phyloP scores from a whole-genome alignment of 2,888 invertebrate genomes.

The Sturmia bella region DNA sequence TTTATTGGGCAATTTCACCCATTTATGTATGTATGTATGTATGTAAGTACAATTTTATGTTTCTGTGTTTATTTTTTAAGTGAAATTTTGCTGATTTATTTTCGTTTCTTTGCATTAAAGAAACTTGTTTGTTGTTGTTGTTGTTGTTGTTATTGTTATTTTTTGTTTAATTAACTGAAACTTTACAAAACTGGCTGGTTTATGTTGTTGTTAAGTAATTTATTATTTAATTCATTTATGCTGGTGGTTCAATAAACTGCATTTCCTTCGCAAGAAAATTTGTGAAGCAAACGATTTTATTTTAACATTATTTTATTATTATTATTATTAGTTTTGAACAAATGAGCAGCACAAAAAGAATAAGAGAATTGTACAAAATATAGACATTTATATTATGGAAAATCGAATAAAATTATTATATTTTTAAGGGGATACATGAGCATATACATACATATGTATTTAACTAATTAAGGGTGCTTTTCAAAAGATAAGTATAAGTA shows the following conservation, averaged over 20 bases:
- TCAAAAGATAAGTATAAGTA: too few relatives aligned
- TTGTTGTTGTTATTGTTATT: slow-evolving; percentile 31
- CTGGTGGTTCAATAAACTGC: slow-evolving; percentile 60
- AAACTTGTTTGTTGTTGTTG: neutral
- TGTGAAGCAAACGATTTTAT: slow-evolving; percentile 38
- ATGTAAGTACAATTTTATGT: too few relatives aligned
- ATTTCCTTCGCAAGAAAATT: slow-evolving; percentile 62
- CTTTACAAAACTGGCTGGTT: slow-evolving; percentile 60
- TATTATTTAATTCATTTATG: neutral
- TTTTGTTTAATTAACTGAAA: slow-evolving; percentile 40
- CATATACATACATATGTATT: slow-evolving; percentile 7
- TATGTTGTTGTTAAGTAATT: slow-evolving; percentile 28
- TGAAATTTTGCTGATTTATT: slow-evolving; percentile 17
- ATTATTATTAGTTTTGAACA: slow-evolving; percentile 56
- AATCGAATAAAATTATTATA: neutral
- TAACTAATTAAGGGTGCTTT: too few relatives aligned
- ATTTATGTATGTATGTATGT: too few relatives aligned
- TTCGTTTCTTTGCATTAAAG: slow-evolving; percentile 3
- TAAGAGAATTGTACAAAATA: slow-evolving; percentile 48
- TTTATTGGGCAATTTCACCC: neutral
- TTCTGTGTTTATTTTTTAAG: too few relatives aligned
- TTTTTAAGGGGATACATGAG: too few relatives aligned
- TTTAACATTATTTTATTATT: too few relatives aligned
- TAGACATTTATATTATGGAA: slow-evolving; percentile 38
- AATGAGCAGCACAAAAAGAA: slow-evolving; percentile 65